phyloP scores from a whole-genome alignment of 2,888 invertebrate species.

The Coleophora deauratella region DNA sequence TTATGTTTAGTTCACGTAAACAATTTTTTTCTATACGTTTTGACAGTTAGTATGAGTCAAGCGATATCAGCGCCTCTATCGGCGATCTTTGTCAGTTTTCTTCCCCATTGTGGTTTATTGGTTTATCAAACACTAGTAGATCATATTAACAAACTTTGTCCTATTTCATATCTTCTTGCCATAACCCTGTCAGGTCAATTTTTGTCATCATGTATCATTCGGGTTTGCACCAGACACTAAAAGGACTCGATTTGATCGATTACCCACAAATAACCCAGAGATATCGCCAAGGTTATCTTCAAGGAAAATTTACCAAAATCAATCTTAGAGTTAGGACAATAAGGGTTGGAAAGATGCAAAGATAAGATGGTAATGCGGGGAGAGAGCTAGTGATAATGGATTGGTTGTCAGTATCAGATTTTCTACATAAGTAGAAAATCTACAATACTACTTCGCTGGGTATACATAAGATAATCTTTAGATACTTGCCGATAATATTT shows the following conservation, averaged over 20 bases:
- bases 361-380: conserved; percentile 8
- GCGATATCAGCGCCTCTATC: too few relatives aligned
- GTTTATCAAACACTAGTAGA: too few relatives aligned
- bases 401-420: conserved; percentile 30
- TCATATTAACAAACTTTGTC: not conserved
- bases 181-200: conserved; percentile 10
- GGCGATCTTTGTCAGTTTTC: too few relatives aligned
- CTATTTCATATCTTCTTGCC: conserved; percentile 12
- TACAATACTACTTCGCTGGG: too few relatives aligned
- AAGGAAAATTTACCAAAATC: conserved; percentile 3
- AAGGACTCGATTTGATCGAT: conserved; percentile 41
- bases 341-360: conserved; percentile 13
- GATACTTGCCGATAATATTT: too few relatives aligned
- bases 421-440: conserved; percentile 18
- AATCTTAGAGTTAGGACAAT: not conserved
- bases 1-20: too few relatives aligned
- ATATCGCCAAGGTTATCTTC: conserved; percentile 10
- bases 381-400: conserved; percentile 21
- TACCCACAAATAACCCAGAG: conserved; percentile 16
- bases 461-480: conserved; percentile 4
- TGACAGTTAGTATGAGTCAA: too few relatives aligned
- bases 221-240: conserved; percentile 38
- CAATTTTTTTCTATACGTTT: too few relatives aligned
- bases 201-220: conserved; percentile 34
- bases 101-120: too few relatives aligned